Percentiles rank a stretch among this genome's conserved stretches.
These are phyloP conservation scores for Megathymus violae DNA, from an alignment of 1,140 invertebrate genomes.

Conservation along the genomic window DNA sequence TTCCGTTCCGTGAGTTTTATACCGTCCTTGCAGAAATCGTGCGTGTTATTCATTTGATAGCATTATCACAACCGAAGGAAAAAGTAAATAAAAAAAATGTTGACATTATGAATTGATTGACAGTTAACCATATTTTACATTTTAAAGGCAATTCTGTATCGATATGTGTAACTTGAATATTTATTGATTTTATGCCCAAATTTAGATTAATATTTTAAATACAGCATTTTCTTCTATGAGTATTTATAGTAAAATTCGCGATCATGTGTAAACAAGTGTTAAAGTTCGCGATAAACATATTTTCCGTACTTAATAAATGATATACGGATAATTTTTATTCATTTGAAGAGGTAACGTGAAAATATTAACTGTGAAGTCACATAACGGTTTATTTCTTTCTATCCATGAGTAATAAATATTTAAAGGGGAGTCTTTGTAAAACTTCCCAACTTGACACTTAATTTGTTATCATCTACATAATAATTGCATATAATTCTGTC, in stretches of 20 bases:
- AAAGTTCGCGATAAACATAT: slow-evolving; percentile 2
- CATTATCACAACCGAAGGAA: slow-evolving; percentile 38
- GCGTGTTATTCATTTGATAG: slow-evolving; percentile 32
- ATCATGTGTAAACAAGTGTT: slow-evolving; percentile 18
- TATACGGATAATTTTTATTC: neutral
- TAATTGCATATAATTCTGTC: too few relatives aligned
- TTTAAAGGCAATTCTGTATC: slow-evolving; percentile 14
- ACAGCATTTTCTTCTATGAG: slow-evolving; percentile 6
- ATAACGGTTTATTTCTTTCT: neutral
- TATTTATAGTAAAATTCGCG: neutral
- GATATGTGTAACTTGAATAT: slow-evolving; percentile 17
- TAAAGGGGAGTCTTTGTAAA: too few relatives aligned
- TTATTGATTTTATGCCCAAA: slow-evolving; percentile 36
- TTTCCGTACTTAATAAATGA: slow-evolving; percentile 12
- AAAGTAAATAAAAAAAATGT: slow-evolving; percentile 49
- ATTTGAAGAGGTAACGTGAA: slow-evolving; percentile 2
- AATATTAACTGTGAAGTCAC: neutral
- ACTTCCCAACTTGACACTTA: too few relatives aligned
- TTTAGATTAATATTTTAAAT: slow-evolving; percentile 7
- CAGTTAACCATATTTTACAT: slow-evolving; percentile 52
- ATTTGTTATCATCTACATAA: too few relatives aligned
- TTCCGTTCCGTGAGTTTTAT: too few relatives aligned
- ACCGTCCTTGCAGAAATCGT: slow-evolving; percentile 11
- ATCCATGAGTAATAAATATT: neutral
- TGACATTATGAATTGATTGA: slow-evolving; percentile 43